Evolutionary conservation across 2,888 invertebrate species (phyloP).

Genomic region (Agrochola lychnidis): DNA sequence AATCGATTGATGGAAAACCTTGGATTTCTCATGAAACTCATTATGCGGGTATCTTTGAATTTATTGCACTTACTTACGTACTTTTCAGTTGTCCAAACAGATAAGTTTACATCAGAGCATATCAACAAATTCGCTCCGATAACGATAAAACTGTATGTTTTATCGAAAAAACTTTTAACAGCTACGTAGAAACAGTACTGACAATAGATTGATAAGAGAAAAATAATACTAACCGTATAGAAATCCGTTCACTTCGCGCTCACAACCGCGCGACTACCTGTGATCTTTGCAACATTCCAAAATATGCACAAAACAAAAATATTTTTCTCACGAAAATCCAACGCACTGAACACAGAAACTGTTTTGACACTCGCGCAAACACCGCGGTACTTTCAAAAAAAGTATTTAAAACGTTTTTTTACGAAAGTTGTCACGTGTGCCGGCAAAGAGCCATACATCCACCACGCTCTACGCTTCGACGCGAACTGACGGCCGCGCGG

Average conservation of each 20-base stretch:
- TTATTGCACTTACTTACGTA: slow-evolving; percentile 44
- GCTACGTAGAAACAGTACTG: slow-evolving; percentile 70
- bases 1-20: slow-evolving; percentile 64
- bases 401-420: slow-evolving; percentile 80
- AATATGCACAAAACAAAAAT: slow-evolving; percentile 74
- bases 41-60: slow-evolving; percentile 62
- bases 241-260: slow-evolving; percentile 79
- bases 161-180: slow-evolving; percentile 67
- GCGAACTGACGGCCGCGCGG: slow-evolving; percentile 79
- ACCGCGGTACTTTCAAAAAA: slow-evolving; percentile 79
- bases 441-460: slow-evolving; percentile 67
- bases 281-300: slow-evolving; percentile 85
- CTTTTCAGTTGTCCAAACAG: slow-evolving; percentile 64
- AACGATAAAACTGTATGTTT: slow-evolving; percentile 60
- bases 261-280: slow-evolving; percentile 72
- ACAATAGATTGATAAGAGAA: slow-evolving; percentile 78
- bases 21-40: slow-evolving; percentile 42
- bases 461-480: slow-evolving; percentile 63
- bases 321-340: slow-evolving; percentile 70
- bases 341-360: slow-evolving; percentile 70
- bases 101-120: slow-evolving; percentile 51
- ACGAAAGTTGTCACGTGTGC: slow-evolving; percentile 85
- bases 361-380: slow-evolving; percentile 75
- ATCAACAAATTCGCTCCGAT: slow-evolving; percentile 64
- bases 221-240: slow-evolving; percentile 77